Base-by-base conservation (phyloP, 2,797 vertebrate species). In the Glossophaga mutica region DNA sequence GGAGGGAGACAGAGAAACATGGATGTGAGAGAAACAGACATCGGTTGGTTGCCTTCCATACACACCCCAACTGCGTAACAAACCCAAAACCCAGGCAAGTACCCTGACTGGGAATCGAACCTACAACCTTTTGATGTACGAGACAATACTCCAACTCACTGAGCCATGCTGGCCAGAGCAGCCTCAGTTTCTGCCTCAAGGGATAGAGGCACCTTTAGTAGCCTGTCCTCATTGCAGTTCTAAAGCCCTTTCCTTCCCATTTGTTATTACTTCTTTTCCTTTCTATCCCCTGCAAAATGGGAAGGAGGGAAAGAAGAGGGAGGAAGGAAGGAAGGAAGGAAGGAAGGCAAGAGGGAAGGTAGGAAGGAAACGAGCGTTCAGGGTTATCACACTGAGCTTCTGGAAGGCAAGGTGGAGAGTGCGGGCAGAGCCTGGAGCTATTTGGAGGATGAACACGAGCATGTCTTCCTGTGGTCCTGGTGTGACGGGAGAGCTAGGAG, bases 401-500 rank as follows among this genome's bases (percentile, higher is more conserved):
- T 6, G 29, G 81, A 78, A 73, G 65, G 9, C 24, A 55, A 57
- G 79, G 46, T 1, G 26, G 18, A 42, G 16, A 5, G n/a, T 22
- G 37, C 37, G 9, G 29, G 71, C 50, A 24, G 18, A 57, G 32
- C n/a, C 44, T 29, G 4, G n/a, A 68, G 42, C 6, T 24, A 9
- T 8, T 44, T 26, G 22, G 12, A 55, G 50, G 29, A 7, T 14
- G 18, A 21, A 21, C 0, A 3, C 10, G 3, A 11, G 55, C 50
- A 62, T 11, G 67, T 57, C 39, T 12, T 26, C 29, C 73, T 9
- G 50, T 16, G 8, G 21, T 9, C 1, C 32, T 42, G 67, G 24
- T 2, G 12, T 4, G 26, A 48, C 24, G 14, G 1, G 6, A 29
- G 10, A 0, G 18, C 8, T 9, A 7, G 57, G 34, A 32, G 1